phyloP scores from a whole-genome alignment of 1,140 invertebrate species.

The Ceratina japonica region DNA sequence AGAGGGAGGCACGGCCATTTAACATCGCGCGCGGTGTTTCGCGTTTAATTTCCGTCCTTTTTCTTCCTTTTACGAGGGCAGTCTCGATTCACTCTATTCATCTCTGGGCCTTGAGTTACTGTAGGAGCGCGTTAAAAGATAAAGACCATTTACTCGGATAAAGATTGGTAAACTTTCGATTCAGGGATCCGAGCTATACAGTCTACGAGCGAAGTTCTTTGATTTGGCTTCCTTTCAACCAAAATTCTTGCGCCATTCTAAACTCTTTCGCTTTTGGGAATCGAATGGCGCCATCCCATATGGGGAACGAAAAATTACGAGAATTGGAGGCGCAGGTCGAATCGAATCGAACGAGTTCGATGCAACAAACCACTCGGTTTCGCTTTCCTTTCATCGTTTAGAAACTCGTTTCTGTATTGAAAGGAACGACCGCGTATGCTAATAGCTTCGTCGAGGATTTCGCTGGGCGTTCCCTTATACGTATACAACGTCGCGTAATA shows the following conservation, averaged over 20 bases:
- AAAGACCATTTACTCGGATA: slow-evolving; percentile 15
- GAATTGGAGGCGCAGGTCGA: neutral
- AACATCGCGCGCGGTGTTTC: neutral
- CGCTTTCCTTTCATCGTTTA: neutral
- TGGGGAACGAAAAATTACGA: neutral
- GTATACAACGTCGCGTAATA: slow-evolving; percentile 62
- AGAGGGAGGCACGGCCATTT: no score
- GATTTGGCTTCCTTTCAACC: neutral
- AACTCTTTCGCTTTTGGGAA: neutral
- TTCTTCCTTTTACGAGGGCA: neutral
- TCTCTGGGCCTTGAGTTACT: neutral
- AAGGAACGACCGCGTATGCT: slow-evolving; percentile 64
- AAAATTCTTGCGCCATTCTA: neutral
- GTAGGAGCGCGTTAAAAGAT: neutral
- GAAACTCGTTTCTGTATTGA: slow-evolving; percentile 54
- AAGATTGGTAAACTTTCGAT: slow-evolving; percentile 9
- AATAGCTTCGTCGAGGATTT: slow-evolving; percentile 56
- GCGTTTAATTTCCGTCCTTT: neutral
- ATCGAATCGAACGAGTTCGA: neutral
- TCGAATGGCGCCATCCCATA: neutral
- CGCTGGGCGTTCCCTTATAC: slow-evolving; percentile 19
- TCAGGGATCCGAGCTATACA: neutral
- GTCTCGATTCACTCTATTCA: neutral
- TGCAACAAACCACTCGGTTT: neutral
- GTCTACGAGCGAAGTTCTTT: neutral